These are phyloP conservation scores for Ciconia maguari DNA, from an alignment of 2,113 vertebrate species.

Conservation along the genomic window DNA sequence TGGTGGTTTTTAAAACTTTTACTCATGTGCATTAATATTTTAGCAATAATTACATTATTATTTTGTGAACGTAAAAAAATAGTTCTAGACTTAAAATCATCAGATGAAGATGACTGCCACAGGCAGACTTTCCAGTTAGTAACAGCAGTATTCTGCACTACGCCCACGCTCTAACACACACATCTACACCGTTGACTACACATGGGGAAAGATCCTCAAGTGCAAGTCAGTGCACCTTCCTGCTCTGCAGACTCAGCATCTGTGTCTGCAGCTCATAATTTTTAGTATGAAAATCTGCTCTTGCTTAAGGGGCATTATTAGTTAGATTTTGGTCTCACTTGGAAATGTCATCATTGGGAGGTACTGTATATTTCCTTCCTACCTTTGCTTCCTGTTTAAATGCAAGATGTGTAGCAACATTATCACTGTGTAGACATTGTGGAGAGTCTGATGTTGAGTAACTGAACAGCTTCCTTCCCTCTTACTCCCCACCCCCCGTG, in stretches of 20 bases:
- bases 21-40: neutral
- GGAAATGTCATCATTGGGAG: neutral
- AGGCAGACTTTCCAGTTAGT: neutral
- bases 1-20: neutral
- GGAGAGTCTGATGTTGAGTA: neutral
- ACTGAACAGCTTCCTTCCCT: neutral
- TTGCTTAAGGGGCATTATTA: neutral
- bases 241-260: neutral
- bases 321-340: neutral
- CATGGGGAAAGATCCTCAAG: neutral
- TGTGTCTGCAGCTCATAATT: neutral
- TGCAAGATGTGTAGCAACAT: neutral
- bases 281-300: neutral
- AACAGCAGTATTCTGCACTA: neutral
- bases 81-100: neutral
- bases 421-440: neutral
- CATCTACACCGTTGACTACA: fast-evolving
- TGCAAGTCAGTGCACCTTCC: neutral
- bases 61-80: neutral
- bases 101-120: neutral
- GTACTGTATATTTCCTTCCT: neutral
- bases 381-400: neutral
- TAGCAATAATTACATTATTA: neutral
- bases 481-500: neutral
- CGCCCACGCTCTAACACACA: neutral